These are phyloP conservation scores for Archips crataeganus DNA, from an alignment of 2,888 invertebrate species.

Conservation along the genomic window DNA sequence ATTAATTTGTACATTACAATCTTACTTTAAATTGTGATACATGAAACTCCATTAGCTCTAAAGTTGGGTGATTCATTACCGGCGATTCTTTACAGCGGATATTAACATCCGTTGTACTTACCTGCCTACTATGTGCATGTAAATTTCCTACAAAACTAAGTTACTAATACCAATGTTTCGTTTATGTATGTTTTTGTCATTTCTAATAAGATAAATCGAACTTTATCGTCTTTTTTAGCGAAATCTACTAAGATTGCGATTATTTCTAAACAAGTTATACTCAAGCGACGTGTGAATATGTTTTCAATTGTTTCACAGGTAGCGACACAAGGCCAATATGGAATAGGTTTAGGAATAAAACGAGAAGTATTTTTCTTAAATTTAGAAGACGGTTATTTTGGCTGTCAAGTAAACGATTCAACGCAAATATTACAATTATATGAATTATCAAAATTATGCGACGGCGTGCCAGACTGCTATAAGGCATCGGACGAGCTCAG, in stretches of 20 bases:
- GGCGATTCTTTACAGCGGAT: background rate
- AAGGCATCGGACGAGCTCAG: conserved; percentile 96
- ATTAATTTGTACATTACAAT: too few species aligned
- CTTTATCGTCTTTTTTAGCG: background rate
- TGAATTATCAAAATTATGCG: conserved; percentile 97
- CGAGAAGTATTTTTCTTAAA: conserved; percentile 98
- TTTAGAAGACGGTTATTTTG: conserved; percentile 98
- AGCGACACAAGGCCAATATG: conserved; percentile 92
- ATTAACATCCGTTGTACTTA: background rate
- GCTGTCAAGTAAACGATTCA: conserved; percentile 98
- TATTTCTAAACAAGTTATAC: conserved; percentile 6
- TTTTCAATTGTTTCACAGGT: conserved; percentile 79
- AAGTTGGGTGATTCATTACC: background rate
- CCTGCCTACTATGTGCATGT: too few species aligned
- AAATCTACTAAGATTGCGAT: background rate
- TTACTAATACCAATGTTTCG: background rate
- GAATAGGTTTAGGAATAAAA: conserved; percentile 93
- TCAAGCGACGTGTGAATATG: conserved; percentile 27
- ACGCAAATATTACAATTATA: conserved; percentile 97
- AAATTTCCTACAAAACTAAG: background rate
- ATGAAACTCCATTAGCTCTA: background rate
- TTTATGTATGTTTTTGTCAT: background rate
- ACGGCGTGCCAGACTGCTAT: conserved; percentile 95
- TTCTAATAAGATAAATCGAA: background rate
- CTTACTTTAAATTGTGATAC: background rate